These are phyloP conservation scores for Ctenosaura bakeri DNA, from an alignment of 2,797 vertebrate species.

Conservation along the genomic window DNA sequence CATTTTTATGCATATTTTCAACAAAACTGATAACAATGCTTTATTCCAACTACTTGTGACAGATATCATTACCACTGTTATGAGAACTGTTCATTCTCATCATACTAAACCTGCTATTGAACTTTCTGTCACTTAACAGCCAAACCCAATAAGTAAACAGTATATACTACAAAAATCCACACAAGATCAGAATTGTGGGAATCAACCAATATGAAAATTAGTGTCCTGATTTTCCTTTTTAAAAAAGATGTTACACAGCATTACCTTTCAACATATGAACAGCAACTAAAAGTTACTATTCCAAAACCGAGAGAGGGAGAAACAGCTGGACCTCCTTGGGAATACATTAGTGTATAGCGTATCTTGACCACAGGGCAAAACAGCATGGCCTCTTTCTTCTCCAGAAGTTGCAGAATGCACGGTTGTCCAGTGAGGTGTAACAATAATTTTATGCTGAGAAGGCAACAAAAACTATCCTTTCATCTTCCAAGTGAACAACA, in stretches of 20 bases:
- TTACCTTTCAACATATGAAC: not conserved
- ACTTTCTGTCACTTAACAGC: slow-evolving; percentile 71
- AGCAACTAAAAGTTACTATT: not conserved
- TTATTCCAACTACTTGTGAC: slow-evolving; percentile 76
- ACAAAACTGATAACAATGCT: slow-evolving; percentile 63
- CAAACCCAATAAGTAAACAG: slow-evolving; percentile 34
- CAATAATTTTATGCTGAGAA: not conserved
- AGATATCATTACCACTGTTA: slow-evolving; percentile 77
- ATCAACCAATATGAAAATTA: slow-evolving; percentile 18
- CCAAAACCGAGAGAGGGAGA: not conserved
- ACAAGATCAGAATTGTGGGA: not conserved
- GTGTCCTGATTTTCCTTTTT: not conserved
- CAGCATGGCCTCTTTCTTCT: not conserved
- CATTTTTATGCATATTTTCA: slow-evolving; percentile 76
- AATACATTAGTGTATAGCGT: not conserved
- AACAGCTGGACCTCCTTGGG: not conserved
- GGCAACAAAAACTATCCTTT: not conserved
- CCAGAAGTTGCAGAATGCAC: not conserved
- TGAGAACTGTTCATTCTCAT: slow-evolving; percentile 77
- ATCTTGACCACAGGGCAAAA: not conserved
- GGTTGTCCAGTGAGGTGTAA: not conserved
- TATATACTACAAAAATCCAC: not conserved
- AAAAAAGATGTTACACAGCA: not conserved
- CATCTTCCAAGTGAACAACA: not conserved
- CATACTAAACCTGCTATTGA: slow-evolving; percentile 61